Base-by-base conservation (phyloP, 2,797 vertebrate species). In the Chelonia mydas region DNA sequence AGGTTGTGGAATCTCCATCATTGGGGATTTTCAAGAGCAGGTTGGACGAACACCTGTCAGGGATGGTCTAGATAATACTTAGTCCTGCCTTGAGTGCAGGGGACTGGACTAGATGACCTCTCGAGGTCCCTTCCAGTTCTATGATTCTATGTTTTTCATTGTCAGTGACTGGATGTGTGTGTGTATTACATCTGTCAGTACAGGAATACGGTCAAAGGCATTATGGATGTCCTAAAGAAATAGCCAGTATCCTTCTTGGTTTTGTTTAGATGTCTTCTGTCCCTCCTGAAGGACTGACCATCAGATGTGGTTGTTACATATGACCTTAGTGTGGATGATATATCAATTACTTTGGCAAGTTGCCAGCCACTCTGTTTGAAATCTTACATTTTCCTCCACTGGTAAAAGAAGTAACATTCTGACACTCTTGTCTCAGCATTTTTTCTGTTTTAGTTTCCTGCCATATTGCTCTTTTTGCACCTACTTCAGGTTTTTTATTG, bases 251-350 rank as follows among this genome's bases (percentile, higher is more conserved):
- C 84, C 86, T 51, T 78, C 84, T 91, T 88, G 85, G 78, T 76
- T 87, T 90, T 11, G 31, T 78, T 41, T 72, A 72, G 65, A 23
- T 2, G 6, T 77, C 86, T 87, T 92, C 59, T 50, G 61, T 79
- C 54, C 85, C 76, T 88, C 16, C 81, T 5, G 57, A 57, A 91
- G 2, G 94, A 47, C 96, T 97, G 96, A 95, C 82, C 21, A 87
- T 97, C 95, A 96, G 23, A 95, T 96, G 77, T 37, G 81, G 94
- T 97, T 97, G 97, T 92, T 79, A 82, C 90, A 86, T 88, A 0
- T 76, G 81, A 50, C 74, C n/a, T 89, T 93, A 88, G 84, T 16
- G 0, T 2, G 76, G 92, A 86, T 54, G 31, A 33, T 78, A 78
- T 90, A 86, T 86, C 85, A 81, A 76, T 87, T 1, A 50, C 92